phyloP scores from a whole-genome alignment of 2,888 invertebrate genomes.

The Pterobdella sp. region DNA sequence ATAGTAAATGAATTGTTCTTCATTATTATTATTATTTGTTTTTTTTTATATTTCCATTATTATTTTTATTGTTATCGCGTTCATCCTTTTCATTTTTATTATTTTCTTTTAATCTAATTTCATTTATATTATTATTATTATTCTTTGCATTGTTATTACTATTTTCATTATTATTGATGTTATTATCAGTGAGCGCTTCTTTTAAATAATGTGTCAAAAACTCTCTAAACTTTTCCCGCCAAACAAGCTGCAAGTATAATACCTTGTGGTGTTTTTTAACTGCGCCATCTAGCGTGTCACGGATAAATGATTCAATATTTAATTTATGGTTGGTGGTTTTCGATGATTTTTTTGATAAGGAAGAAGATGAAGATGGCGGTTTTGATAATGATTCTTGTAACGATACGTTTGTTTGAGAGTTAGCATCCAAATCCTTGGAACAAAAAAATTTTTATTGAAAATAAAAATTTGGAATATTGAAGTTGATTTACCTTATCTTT shows the following conservation, averaged over 20 bases:
- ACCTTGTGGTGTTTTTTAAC: constrained; percentile 6
- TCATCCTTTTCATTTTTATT: too few relatives aligned
- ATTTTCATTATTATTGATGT: background rate
- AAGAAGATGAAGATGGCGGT: background rate
- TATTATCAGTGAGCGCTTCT: background rate
- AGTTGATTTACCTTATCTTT: background rate
- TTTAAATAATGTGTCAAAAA: background rate
- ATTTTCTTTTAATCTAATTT: too few relatives aligned
- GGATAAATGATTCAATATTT: background rate
- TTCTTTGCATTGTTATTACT: background rate
- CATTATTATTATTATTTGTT: too few relatives aligned
- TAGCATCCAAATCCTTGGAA: too few relatives aligned
- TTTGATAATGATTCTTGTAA: background rate
- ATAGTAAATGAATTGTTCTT: too few relatives aligned
- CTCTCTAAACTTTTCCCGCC: background rate
- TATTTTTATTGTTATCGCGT: too few relatives aligned
- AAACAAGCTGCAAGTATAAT: background rate
- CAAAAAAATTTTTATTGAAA: background rate
- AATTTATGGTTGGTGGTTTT: background rate
- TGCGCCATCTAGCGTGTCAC: background rate
- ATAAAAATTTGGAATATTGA: background rate
- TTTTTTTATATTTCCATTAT: too few relatives aligned
- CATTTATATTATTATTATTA: background rate
- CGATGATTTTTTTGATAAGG: background rate
- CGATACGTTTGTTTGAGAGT: background rate